A percentile compares a stretch with the other conserved stretches of the same genome.
These are phyloP conservation scores for Meta bourneti DNA, from an alignment of 2,888 invertebrate genomes.

Conservation along the genomic window DNA sequence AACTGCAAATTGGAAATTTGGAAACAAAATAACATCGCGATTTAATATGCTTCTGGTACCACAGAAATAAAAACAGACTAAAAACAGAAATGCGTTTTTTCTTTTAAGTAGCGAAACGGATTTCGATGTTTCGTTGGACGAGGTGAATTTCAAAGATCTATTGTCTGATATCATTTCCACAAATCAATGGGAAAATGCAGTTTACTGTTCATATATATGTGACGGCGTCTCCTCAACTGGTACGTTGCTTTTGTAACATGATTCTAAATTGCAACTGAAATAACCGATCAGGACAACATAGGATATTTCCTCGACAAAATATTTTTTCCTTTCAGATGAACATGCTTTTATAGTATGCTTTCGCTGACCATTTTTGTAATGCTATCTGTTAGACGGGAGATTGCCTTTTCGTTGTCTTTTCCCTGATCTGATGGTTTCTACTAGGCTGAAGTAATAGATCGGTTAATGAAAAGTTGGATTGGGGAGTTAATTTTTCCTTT, in stretches of 20 bases:
- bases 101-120: background rate
- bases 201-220: background rate
- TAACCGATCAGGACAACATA: constrained; percentile 47
- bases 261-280: constrained; percentile 60
- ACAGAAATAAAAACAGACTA: no score
- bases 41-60: no score
- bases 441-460: no score
- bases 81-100: no score
- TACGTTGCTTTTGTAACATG: constrained; percentile 23
- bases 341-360: background rate
- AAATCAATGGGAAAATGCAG: constrained; percentile 43
- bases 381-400: background rate
- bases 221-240: background rate
- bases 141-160: constrained; percentile 3
- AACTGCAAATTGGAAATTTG: no score
- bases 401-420: constrained; percentile 3
- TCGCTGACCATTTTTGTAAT: background rate
- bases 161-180: constrained; percentile 28
- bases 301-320: background rate
- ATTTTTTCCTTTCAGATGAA: background rate
- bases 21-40: no score
- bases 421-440: background rate
- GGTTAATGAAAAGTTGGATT: no score
- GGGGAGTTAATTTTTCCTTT: no score
- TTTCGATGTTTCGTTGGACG: background rate